Evolutionary conservation across 1,140 invertebrate species (phyloP), one percentile per base, ranked within the genome.

Genomic region (Eumaeus atala): DNA sequence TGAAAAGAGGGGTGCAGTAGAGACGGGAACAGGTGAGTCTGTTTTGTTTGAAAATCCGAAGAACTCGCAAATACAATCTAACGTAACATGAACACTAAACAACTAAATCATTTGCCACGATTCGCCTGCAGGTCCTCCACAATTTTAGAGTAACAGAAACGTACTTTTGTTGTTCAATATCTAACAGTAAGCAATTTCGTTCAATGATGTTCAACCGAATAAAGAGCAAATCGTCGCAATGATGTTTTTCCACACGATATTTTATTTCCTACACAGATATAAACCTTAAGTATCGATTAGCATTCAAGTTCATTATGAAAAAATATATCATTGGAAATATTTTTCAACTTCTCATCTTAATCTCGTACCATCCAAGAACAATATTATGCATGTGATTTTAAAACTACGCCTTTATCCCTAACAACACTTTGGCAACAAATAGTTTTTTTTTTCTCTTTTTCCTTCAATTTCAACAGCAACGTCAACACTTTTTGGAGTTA

Each of bases 311-410:
- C 72, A 81, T 80, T 83, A 87, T 87, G 84, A 84, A 87, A 87
- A 87, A 87, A 87, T 87, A 87, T 87, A 87, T 84, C 73, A 85
- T 85, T 77, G 80, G 84, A 84, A 87, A 87, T 85, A 85, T 84
- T 84, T 74, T 81, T 84, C 80, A 84, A 85, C 77, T 76, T 80
- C 61, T 82, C 73, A 82, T 70, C 77, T 83, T 84, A 81, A 81
- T 74, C 70, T 77, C 81, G 74, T 77, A 84, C 77, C 82, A 74
- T 71, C 67, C 75, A 81, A 85, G 84, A 87, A 83, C 78, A 87
- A 84, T 77, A 84, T 84, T 82, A 87, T 86, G 81, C 72, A 84
- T 74, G 81, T 74, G 80, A 82, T 78, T 82, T 77, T 82, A 84
- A 77, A 87, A 82, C 80, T 84, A 84, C 73, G 78, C 65, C 71